Conservation (phyloP, 2,888 invertebrate species). For the Operophtera brumata region DNA sequence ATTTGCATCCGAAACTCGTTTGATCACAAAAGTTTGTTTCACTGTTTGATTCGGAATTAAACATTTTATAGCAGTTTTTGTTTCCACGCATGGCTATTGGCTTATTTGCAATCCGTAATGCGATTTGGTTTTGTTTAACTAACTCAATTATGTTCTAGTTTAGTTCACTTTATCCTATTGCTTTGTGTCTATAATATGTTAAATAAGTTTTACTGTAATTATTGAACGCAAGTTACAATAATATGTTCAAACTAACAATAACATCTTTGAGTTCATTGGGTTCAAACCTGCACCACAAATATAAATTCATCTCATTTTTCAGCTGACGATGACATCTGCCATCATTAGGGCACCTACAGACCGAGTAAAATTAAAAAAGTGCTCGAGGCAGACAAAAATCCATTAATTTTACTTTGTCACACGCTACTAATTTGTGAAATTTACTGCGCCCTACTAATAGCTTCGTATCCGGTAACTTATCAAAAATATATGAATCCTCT, state of each 20-base stretch:
- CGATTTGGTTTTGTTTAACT: constrained; percentile 16
- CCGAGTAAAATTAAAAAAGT: constrained; percentile 56
- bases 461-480: constrained; percentile 71
- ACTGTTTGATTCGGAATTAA: constrained; percentile 33
- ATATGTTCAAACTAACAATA: background rate
- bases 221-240: too few relatives aligned
- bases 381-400: constrained; percentile 51
- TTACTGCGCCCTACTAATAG: constrained; percentile 70
- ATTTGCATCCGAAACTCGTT: constrained; percentile 35
- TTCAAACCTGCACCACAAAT: constrained; percentile 39
- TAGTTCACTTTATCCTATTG: background rate
- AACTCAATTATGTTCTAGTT: background rate
- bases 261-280: constrained; percentile 42
- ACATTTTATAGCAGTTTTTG: constrained; percentile 31
- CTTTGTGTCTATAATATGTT: background rate
- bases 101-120: constrained; percentile 26
- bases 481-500: constrained; percentile 53
- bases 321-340: constrained; percentile 65
- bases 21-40: constrained; percentile 33
- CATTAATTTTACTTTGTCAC: constrained; percentile 79
- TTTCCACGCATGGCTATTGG: constrained; percentile 19
- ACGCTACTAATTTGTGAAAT: constrained; percentile 76
- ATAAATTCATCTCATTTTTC: constrained; percentile 49
- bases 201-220: background rate
- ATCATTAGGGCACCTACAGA: constrained; percentile 64